A percentile compares a stretch with the other conserved stretches of the same genome.
These are phyloP conservation scores for Sorex araneus DNA, from an alignment of 2,113 vertebrate species.

Conservation along the genomic window DNA sequence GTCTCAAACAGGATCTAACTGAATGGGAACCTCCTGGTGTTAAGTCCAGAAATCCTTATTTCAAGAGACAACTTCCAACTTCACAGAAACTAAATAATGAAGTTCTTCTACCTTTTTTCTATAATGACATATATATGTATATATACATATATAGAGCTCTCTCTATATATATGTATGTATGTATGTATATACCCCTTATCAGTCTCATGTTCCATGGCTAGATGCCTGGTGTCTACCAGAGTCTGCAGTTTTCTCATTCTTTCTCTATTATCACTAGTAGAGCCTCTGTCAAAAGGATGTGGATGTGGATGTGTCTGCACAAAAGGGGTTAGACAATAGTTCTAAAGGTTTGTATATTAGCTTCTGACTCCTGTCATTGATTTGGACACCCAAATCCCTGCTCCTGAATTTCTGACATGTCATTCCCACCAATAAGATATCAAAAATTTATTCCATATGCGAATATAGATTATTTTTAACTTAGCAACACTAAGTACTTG, in stretches of 20 bases:
- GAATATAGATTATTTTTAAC: background rate
- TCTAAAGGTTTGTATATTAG: background rate
- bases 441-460: background rate
- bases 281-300: background rate
- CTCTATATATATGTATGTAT: background rate
- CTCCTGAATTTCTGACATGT: constrained; percentile 14
- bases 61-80: constrained; percentile 27
- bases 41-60: background rate
- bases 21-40: background rate
- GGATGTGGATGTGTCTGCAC: background rate
- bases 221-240: background rate
- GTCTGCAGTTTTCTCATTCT: background rate
- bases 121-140: background rate
- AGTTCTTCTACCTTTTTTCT: background rate
- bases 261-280: background rate
- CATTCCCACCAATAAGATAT: background rate
- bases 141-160: too few species aligned
- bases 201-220: background rate
- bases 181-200: background rate
- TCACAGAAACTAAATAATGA: background rate
- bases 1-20: background rate
- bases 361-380: background rate
- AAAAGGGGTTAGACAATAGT: background rate
- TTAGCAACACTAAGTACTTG: background rate
- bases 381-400: background rate